A percentile compares a stretch with the other conserved stretches of the same genome.
These are phyloP conservation scores for Eucriotettix oculatus DNA, from an alignment of 2,888 invertebrate genomes.

Conservation along the genomic window DNA sequence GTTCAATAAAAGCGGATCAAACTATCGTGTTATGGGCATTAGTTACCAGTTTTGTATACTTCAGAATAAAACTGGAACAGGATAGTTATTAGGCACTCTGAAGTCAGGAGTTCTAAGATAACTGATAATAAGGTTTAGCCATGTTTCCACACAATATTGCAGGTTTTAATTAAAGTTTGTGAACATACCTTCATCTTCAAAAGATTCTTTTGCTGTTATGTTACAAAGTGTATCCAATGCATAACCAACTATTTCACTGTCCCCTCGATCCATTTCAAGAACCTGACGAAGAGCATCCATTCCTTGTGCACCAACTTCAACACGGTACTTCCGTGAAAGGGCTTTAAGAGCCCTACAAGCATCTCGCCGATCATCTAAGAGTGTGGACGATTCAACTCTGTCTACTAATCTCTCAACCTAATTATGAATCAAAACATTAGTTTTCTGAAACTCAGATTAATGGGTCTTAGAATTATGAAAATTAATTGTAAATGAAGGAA, in stretches of 20 bases:
- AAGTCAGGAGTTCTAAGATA: too few species aligned
- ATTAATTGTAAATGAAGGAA: too few species aligned
- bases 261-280: slow-evolving; percentile 72
- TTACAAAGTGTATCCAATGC: slow-evolving; percentile 85
- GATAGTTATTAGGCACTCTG: too few species aligned
- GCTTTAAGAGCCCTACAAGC: slow-evolving; percentile 90
- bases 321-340: slow-evolving; percentile 74
- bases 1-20: too few species aligned
- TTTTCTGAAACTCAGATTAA: background rate
- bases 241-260: slow-evolving; percentile 83
- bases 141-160: too few species aligned
- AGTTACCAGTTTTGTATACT: too few species aligned
- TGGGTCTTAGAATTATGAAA: background rate
- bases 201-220: slow-evolving; percentile 63
- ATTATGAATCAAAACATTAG: background rate
- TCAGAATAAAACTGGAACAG: too few species aligned
- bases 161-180: too few species aligned
- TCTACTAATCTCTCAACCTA: slow-evolving; percentile 88
- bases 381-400: slow-evolving; percentile 77
- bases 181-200: slow-evolving; percentile 31
- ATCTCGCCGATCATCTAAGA: slow-evolving; percentile 89
- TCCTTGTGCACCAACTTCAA: slow-evolving; percentile 91
- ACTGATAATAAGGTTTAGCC: too few species aligned
- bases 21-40: too few species aligned
- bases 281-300: slow-evolving; percentile 66